phyloP scores from a whole-genome alignment of 1,140 invertebrate genomes.

The Pseudomyrmex pallidus region DNA sequence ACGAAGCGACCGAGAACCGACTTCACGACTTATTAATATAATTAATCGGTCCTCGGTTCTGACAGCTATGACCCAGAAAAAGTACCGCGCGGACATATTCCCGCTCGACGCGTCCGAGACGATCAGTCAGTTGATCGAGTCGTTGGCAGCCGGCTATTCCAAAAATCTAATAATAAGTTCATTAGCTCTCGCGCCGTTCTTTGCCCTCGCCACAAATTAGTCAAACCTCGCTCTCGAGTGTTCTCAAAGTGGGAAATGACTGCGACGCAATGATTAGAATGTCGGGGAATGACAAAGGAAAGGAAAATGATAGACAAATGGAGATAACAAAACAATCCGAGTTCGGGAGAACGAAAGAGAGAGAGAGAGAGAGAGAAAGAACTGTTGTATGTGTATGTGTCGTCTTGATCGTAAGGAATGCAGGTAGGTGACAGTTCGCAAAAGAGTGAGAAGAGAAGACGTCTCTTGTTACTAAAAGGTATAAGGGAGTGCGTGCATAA shows the following conservation, averaged over 20 bases:
- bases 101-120: slow-evolving; percentile 25
- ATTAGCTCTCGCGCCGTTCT: slow-evolving; percentile 62
- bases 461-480: slow-evolving; percentile 45
- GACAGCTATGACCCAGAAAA: slow-evolving; percentile 74
- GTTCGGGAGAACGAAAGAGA: neutral
- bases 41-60: slow-evolving; percentile 73
- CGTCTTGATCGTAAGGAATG: slow-evolving; percentile 72
- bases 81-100: slow-evolving; percentile 22
- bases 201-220: slow-evolving; percentile 65
- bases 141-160: slow-evolving; percentile 58
- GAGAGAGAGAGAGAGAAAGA: slow-evolving; percentile 34
- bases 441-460: slow-evolving; percentile 23
- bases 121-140: slow-evolving; percentile 48
- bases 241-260: slow-evolving; percentile 63
- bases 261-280: slow-evolving; percentile 50
- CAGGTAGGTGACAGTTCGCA: slow-evolving; percentile 44
- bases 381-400: slow-evolving; percentile 55
- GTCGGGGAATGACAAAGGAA: slow-evolving; percentile 15
- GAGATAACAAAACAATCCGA: slow-evolving; percentile 48
- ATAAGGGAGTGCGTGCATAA: slow-evolving; percentile 21
- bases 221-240: slow-evolving; percentile 49
- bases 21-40: slow-evolving; percentile 69
- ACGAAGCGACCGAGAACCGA: slow-evolving; percentile 27
- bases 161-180: slow-evolving; percentile 79
- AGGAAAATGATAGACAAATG: slow-evolving; percentile 41